Evolutionary conservation across 2,888 invertebrate genomes (phyloP), one percentile per base, ranked within the genome.

Genomic region (Tinea semifulvella): DNA sequence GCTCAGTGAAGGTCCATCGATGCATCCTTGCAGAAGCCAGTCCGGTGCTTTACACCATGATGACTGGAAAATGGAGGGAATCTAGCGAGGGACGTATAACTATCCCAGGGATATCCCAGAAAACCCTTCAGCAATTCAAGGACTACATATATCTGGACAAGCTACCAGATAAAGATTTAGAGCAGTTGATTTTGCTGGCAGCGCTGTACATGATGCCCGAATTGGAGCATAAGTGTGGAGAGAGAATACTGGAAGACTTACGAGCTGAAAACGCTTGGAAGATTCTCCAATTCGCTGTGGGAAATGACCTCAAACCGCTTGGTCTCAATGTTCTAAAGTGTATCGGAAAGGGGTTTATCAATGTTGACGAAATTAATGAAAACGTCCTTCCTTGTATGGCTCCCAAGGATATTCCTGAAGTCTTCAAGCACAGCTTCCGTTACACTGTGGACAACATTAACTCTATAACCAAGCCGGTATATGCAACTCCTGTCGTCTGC

Each of bases 131-230:
- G 19, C 19, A 42, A 3, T 22, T 42, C 7, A 42, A 42, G 22
- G 19, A 42, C n/a, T 42, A 42, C 11, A 18, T 42, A 7, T 42
- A 42, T 14, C 10, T 22, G 3, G 5, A 22, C 25, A 19, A n/a
- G 3, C n/a, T 42, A 11, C 42, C 42, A 11, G 43, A 43, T 16
- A 42, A 19, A 10, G 42, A 16, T 11, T 42, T 42, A 25, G 42
- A 19, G 25, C 42, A n/a, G 25, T 11, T 42, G 25, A 19, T 42
- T 10, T 22, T 22, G 20, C 13, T 42, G 42, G 10, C 22, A 13
- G 11, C 20, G 22, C 22, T 20, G 14, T 42, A 22, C 25, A 8
- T 25, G 42, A 42, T 42, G 25, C 22, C 20, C 2, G 42, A 42
- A 7, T 22, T 42, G 16, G 42, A 22, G 13, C 11, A 11, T 7